phyloP scores from a whole-genome alignment of 2,113 vertebrate species.

The Halcyon senegalensis region DNA sequence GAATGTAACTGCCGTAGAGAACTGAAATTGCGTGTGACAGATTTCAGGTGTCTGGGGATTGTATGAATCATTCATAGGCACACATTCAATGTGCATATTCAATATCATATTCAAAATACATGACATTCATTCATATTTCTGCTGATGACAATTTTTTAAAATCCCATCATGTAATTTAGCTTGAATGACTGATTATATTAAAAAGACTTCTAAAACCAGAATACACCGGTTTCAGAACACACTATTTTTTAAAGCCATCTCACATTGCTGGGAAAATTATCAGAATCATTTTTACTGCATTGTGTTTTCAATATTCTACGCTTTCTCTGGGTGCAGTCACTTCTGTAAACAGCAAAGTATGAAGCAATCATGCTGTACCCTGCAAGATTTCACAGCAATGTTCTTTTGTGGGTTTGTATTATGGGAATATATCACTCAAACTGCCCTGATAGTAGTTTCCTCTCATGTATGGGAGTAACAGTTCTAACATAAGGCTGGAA shows the following conservation, averaged over 20 bases:
- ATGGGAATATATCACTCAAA: not conserved
- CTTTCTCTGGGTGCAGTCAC: not conserved
- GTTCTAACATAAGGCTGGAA: not conserved
- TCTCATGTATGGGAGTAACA: not conserved
- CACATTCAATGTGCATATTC: not conserved
- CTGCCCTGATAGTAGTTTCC: not conserved
- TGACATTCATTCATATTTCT: not conserved
- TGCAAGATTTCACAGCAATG: not conserved
- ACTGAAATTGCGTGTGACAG: not conserved
- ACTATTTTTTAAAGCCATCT: not conserved
- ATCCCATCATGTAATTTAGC: not conserved
- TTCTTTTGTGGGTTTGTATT: not conserved
- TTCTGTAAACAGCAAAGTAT: not conserved
- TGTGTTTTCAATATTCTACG: accelerated
- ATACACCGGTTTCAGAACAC: not conserved
- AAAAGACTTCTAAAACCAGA: not conserved
- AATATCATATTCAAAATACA: not conserved
- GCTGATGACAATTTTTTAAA: not conserved
- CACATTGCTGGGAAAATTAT: not conserved
- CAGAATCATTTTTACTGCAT: not conserved
- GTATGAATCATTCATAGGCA: not conserved
- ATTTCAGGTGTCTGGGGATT: not conserved
- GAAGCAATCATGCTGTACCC: not conserved
- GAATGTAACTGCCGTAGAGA: not conserved
- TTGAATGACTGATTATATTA: not conserved